phyloP scores from a whole-genome alignment of 2,797 vertebrate genomes.

The Acanthiza pusilla region DNA sequence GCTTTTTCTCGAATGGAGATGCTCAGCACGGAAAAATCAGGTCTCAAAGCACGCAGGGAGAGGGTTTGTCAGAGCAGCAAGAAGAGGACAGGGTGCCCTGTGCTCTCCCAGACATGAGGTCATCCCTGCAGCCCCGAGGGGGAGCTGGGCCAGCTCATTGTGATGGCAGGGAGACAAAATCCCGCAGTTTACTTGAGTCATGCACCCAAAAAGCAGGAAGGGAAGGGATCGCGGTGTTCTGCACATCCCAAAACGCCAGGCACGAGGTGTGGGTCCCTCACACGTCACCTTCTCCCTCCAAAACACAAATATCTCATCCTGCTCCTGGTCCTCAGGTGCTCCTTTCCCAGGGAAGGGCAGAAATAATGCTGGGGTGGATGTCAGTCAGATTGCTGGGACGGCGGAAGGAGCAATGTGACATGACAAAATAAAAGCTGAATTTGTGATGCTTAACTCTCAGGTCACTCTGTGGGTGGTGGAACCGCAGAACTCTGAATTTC shows the following conservation, averaged over 20 bases:
- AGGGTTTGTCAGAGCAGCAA: neutral
- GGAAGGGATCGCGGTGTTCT: neutral
- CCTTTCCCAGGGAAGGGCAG: neutral
- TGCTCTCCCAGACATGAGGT: slow-evolving; percentile 47
- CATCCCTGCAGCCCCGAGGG: neutral
- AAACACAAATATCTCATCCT: neutral
- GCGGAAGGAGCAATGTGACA: neutral
- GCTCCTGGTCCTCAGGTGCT: neutral
- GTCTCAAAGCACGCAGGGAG: neutral
- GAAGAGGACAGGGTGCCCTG: neutral
- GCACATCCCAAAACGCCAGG: neutral
- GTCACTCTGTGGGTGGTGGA: neutral
- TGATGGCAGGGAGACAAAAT: neutral
- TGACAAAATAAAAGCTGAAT: neutral
- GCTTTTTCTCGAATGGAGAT: neutral
- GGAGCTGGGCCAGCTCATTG: neutral
- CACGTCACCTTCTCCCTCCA: neutral
- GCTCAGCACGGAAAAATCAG: neutral
- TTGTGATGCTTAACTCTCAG: neutral
- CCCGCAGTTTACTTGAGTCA: neutral
- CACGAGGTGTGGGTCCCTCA: neutral
- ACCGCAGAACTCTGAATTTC: neutral
- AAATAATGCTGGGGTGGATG: neutral
- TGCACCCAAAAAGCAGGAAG: neutral
- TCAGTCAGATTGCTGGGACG: neutral